Base-by-base conservation (phyloP, 1,140 invertebrate species). In the Melipona quadrifasciata region DNA sequence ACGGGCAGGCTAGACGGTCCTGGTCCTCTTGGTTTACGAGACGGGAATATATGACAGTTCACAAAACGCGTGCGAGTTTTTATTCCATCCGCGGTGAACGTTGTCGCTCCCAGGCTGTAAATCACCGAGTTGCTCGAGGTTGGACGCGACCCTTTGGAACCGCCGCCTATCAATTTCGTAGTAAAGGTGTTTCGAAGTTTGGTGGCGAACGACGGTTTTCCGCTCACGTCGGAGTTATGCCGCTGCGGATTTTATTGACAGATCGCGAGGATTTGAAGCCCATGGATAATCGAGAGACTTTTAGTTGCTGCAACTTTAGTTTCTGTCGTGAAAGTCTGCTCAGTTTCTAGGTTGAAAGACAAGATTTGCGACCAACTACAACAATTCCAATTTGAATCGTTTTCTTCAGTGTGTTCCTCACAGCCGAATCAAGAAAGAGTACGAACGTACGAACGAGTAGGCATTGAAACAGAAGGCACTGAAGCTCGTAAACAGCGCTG, bases 211-310 rank as follows among this genome's bases (percentile, higher is more conserved):
- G 6, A 51, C 21, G 10, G 55, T 16, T 34, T 24, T 19, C 11
- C 27, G 55, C 70, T 77, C 24, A 70, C 51, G n/a, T 24, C 57
- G 51, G 61, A 82, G 47, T 82, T 82, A 82, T 70, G 64, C 11
- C 17, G n/a, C 5, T 39, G 39, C 39, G 31, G 19, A 31, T 12
- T 55, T 80, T 39, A 68, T 80, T 3, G 53, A 70, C n/a, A 11
- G 27, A 55, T 80, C 16, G 61, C 14, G 27, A 55, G 21, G 14
- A 2, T 53, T 68, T 10, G 19, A 31, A 8, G 68, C 12, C 14
- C 24, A 10, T 19, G 5, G 19, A 31, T 31, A 74, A 24, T 31
- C 3, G 55, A 10, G 65, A 34, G n/a, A 55, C 2, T 11, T n/a
- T 79, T 27, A 8, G 24, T 47, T 17, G 34, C 5, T 34, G 0